Base-by-base conservation (phyloP, 1,140 invertebrate species). In the Pseudomyrmex flavicornis region DNA sequence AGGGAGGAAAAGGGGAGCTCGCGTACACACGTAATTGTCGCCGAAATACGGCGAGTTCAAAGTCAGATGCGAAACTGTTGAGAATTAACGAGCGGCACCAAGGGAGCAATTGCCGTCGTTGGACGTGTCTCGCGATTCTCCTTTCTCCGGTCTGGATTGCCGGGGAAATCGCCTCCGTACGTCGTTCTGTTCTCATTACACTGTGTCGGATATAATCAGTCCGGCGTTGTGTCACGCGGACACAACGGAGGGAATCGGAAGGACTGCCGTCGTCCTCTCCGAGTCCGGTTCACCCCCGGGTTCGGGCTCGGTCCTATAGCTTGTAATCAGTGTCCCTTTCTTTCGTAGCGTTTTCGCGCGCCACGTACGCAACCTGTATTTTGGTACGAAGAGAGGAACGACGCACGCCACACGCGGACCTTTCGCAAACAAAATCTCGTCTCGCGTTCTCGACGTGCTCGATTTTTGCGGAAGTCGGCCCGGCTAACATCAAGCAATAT, bases 401-500 rank as follows among this genome's bases (percentile, higher is more conserved):
- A 85, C 83, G 74, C 50, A 83, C 54, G 83, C 46, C 73, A 73
- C 73, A 73, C 80, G 63, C 68, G 61, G 54, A 82, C 22, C 35
- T 54, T 58, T 17, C 15, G 1, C 35, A 35, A 17, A 1, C 61
- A 20, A 15, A 76, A 82, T 82, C 70, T 70, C 48, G 63, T 72
- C 44, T 50, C 48, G 56, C 61, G 48, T 76, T 35, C 35, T 35
- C 59, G 59, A 26, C 22, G n/a, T 85, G 4, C 3, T 88, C 63
- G 58, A 86, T 90, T 83, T 87, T 89, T 90, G 85, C 88, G 88
- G 85, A 91, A 91, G 86, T 80, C 26, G 26, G 17, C n/a, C 66
- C 35, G 35, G 20, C 10, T 13, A 54, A 12, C 17, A 8, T 82
- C 5, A 35, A 61, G 35, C 35, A 35, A 44, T 13, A 22, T 15